Conservation (phyloP, 2,797 vertebrate species). For the Peromyscus melanophrys region DNA sequence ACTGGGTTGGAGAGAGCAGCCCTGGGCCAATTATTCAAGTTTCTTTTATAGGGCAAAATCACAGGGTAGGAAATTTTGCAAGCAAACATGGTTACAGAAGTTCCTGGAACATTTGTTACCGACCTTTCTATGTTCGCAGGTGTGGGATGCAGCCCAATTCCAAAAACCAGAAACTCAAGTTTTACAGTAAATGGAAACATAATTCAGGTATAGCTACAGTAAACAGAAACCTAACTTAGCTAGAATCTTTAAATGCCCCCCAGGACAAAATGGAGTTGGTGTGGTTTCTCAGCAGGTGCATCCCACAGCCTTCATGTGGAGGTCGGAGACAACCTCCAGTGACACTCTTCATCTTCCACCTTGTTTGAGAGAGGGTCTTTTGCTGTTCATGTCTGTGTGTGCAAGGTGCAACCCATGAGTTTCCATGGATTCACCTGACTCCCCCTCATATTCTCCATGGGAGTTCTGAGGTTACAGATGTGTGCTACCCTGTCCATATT, state of each 20-base stretch:
- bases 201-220: neutral
- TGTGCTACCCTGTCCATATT: neutral
- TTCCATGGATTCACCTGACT: neutral
- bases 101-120: neutral
- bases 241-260: no score
- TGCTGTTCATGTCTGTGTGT: neutral
- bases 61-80: neutral
- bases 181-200: no score
- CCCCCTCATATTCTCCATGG: neutral
- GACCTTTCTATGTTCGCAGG: neutral
- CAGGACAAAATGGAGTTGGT: no score
- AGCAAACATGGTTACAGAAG: neutral
- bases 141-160: neutral
- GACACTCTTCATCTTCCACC: neutral
- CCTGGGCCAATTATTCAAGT: neutral
- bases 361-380: neutral
- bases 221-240: neutral
- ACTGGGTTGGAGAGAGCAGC: neutral
- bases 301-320: neutral
- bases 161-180: neutral
- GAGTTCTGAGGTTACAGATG: neutral
- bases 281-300: neutral
- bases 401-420: no score
- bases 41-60: neutral
- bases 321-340: neutral